Percentiles rank a stretch among this genome's conserved stretches.
phyloP scores from a whole-genome alignment of 2,113 vertebrate genomes.

The Neofelis nebulosa region DNA sequence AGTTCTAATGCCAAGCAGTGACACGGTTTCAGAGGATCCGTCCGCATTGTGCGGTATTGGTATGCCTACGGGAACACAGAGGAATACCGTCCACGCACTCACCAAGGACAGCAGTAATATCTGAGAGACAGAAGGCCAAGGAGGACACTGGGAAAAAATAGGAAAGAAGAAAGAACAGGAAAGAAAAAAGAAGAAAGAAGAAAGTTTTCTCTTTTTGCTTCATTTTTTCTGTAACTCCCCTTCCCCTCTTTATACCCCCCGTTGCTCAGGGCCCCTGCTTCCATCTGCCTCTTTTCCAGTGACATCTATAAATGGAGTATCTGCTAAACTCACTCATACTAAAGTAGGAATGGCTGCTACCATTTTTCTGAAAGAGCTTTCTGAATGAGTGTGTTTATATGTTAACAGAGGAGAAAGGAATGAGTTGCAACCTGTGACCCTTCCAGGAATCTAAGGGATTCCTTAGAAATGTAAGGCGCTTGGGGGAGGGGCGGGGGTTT shows the following conservation, averaged over 20 bases:
- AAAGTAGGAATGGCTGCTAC: background rate
- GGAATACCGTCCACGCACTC: background rate
- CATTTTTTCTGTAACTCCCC: background rate
- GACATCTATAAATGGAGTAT: background rate
- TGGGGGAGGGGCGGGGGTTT: background rate
- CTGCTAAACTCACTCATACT: background rate
- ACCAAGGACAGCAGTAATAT: background rate
- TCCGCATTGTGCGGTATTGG: background rate
- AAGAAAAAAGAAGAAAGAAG: background rate
- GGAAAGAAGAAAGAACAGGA: background rate
- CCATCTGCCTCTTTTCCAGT: background rate
- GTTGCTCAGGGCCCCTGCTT: background rate
- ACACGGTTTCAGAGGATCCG: background rate
- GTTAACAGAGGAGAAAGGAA: background rate
- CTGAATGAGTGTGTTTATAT: background rate
- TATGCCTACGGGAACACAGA: too few species aligned
- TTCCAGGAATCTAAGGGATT: background rate
- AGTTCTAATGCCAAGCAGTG: background rate
- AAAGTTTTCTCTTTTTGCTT: background rate
- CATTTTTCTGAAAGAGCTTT: background rate
- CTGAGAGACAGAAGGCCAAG: background rate
- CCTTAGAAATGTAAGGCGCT: background rate
- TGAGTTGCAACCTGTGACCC: background rate
- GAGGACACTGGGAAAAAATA: background rate
- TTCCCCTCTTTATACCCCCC: background rate